These are phyloP conservation scores for Nothoprocta perdicaria DNA, from an alignment of 2,113 vertebrate species.

Conservation along the genomic window DNA sequence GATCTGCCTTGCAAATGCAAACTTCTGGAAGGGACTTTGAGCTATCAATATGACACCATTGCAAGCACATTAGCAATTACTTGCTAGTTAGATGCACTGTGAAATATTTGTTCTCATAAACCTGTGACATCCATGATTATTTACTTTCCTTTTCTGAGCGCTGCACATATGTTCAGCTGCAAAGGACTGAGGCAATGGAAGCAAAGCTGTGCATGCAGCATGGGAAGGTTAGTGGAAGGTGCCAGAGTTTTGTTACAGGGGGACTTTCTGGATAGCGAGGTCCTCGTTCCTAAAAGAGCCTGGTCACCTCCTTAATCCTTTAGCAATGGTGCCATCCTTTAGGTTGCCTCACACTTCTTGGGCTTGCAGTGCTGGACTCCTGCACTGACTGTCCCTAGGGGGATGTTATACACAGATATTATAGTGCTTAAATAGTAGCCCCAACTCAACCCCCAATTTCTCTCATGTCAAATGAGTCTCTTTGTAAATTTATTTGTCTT, in stretches of 20 bases:
- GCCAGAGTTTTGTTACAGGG: background rate
- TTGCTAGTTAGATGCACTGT: constrained; percentile 23
- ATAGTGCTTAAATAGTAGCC: background rate
- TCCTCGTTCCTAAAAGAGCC: background rate
- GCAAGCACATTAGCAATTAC: background rate
- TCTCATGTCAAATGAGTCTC: background rate
- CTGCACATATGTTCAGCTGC: fast-evolving
- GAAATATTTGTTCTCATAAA: background rate
- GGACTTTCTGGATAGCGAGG: background rate
- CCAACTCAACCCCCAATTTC: background rate
- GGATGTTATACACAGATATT: background rate
- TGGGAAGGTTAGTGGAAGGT: background rate
- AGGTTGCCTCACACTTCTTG: too few relatives aligned
- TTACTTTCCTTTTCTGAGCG: background rate
- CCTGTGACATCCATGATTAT: background rate
- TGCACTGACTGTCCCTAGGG: background rate
- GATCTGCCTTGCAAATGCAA: background rate
- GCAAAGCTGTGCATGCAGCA: fast-evolving
- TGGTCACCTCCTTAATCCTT: too few relatives aligned
- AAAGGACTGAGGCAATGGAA: background rate
- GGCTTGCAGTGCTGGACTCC: fast-evolving
- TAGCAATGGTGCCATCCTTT: background rate
- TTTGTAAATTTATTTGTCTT: background rate
- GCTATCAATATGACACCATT: background rate
- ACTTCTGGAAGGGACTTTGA: background rate